These are phyloP conservation scores for Rosalia funebris DNA, from an alignment of 2,888 invertebrate species.

Conservation along the genomic window DNA sequence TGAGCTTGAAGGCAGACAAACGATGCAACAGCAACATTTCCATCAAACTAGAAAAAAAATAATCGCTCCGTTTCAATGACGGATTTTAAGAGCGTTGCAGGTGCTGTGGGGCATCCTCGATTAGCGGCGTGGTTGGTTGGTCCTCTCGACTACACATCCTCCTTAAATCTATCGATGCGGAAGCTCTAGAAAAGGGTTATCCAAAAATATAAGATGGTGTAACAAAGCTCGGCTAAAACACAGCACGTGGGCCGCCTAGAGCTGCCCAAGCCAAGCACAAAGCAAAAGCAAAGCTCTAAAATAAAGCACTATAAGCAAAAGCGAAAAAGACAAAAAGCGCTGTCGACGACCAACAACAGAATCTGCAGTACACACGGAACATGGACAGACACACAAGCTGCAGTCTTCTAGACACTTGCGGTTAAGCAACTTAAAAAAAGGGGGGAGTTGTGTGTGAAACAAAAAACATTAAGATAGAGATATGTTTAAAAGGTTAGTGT, in stretches of 20 bases:
- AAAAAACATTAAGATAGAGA: constrained; percentile 35
- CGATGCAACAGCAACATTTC: no score
- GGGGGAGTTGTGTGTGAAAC: neutral
- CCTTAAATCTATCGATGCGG: constrained; percentile 53
- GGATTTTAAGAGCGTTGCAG: no score
- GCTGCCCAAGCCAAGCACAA: constrained; percentile 48
- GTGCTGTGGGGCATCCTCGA: no score
- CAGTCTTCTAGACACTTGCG: constrained; percentile 56
- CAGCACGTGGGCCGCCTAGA: constrained; percentile 53
- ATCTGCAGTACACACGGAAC: constrained; percentile 52
- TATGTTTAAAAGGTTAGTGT: constrained; percentile 53
- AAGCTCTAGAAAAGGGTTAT: constrained; percentile 65
- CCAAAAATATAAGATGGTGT: constrained; percentile 55
- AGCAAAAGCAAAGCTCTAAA: constrained; percentile 47
- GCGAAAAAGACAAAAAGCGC: constrained; percentile 44
- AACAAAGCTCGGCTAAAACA: constrained; percentile 56
- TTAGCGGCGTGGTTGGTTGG: constrained; percentile 21
- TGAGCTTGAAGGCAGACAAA: no score
- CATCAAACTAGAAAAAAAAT: no score
- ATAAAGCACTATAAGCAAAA: constrained; percentile 51
- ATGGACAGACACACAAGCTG: constrained; percentile 56
- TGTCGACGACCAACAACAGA: constrained; percentile 40
- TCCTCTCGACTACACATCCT: constrained; percentile 34
- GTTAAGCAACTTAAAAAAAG: constrained; percentile 50
- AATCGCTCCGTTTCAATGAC: no score